phyloP scores from a whole-genome alignment of 1,140 invertebrate genomes.

The Vollenhovia emeryi region DNA sequence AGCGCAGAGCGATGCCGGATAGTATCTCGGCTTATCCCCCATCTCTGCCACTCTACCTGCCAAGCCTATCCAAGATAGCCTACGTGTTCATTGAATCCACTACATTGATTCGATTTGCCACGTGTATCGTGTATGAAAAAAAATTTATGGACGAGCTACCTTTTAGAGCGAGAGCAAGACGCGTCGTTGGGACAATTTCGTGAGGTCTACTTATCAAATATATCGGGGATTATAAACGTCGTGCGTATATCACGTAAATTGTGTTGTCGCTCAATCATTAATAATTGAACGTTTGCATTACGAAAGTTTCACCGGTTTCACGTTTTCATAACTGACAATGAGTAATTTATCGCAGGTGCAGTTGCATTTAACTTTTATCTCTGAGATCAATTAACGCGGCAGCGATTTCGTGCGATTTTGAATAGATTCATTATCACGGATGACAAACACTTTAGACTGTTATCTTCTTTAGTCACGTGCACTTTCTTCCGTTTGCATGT shows the following conservation, averaged over 20 bases:
- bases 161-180: background rate
- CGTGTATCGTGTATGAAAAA: background rate
- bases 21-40: conserved; percentile 41
- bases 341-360: background rate
- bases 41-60: conserved; percentile 31
- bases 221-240: background rate
- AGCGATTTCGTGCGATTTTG: background rate
- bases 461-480: background rate
- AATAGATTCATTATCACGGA: background rate
- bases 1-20: conserved; percentile 36
- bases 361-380: background rate
- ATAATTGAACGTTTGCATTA: background rate
- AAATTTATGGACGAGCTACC: conserved; percentile 13
- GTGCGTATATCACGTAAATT: background rate
- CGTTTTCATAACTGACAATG: background rate
- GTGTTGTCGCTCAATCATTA: background rate
- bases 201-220: background rate
- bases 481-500: background rate
- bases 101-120: conserved; percentile 46
- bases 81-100: conserved; percentile 36
- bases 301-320: background rate
- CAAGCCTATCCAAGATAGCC: conserved; percentile 31
- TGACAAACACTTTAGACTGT: background rate
- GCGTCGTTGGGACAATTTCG: background rate
- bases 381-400: background rate